Evolutionary conservation across 2,888 invertebrate genomes (phyloP).

Genomic region (Drosophila birchii): DNA sequence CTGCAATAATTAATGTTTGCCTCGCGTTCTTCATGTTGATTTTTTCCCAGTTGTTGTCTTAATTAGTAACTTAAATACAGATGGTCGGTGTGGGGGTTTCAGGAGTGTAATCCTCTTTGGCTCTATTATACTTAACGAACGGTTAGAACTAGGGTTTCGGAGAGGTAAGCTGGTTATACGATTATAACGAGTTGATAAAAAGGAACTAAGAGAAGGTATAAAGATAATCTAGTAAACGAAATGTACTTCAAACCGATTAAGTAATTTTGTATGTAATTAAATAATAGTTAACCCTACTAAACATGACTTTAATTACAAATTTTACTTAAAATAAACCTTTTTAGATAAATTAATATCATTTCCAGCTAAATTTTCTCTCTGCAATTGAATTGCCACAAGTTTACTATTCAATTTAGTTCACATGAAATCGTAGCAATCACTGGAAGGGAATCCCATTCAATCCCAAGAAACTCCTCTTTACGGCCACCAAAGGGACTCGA

Average conservation of each 20-base stretch:
- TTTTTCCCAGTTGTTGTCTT: conserved; percentile 4
- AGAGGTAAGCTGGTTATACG: neutral
- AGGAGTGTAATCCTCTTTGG: conserved; percentile 9
- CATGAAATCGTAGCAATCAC: conserved; percentile 3
- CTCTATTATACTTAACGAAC: too few species aligned
- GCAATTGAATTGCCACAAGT: neutral
- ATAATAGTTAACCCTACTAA: neutral
- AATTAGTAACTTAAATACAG: conserved; percentile 29
- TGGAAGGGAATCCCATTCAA: conserved; percentile 10
- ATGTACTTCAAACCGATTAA: neutral
- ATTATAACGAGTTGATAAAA: neutral
- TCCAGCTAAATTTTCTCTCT: neutral
- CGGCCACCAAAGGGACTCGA: conserved; percentile 5
- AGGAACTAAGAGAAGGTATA: neutral
- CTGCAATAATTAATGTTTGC: conserved; percentile 49
- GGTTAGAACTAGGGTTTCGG: neutral
- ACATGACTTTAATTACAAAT: too few species aligned
- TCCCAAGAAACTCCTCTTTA: conserved; percentile 1
- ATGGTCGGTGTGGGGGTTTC: neutral
- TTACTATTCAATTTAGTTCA: conserved; percentile 8
- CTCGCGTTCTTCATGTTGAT: conserved; percentile 29
- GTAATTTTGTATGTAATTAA: neutral
- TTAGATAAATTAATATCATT: too few species aligned
- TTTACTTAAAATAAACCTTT: too few species aligned
- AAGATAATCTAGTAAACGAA: too few species aligned